Evolutionary conservation across 1,140 invertebrate species (phyloP).

Genomic region (Fopius arisanus): DNA sequence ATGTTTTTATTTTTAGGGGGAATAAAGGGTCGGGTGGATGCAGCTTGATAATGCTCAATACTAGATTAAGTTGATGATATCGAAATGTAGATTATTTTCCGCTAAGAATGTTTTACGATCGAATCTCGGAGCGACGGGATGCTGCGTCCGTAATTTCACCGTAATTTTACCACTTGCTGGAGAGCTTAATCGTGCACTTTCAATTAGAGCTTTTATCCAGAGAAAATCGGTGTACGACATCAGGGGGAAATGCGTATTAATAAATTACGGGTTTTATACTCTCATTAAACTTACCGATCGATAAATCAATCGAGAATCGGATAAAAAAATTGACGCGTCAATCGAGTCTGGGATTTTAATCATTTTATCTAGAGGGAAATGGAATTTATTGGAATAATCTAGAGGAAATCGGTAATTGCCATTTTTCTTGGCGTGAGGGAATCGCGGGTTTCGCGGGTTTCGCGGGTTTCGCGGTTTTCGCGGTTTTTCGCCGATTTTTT

Average conservation of each 20-base stretch:
- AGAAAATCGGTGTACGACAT: neutral
- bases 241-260: slow-evolving; percentile 16
- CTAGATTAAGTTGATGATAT: slow-evolving; percentile 47
- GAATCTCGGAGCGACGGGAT: slow-evolving; percentile 40
- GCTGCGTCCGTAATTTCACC: slow-evolving; percentile 36
- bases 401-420: too few species aligned
- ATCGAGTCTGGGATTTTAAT: too few species aligned
- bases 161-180: neutral
- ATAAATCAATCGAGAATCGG: too few species aligned
- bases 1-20: too few species aligned
- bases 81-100: slow-evolving; percentile 57
- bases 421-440: too few species aligned
- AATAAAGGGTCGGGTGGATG: neutral
- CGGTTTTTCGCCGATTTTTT: too few species aligned
- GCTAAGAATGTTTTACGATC: slow-evolving; percentile 45
- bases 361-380: too few species aligned
- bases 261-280: neutral
- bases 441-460: too few species aligned
- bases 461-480: too few species aligned
- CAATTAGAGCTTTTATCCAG: slow-evolving; percentile 17
- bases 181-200: neutral
- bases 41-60: slow-evolving; percentile 55
- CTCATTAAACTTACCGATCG: slow-evolving; percentile 1
- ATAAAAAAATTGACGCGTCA: too few species aligned
- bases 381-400: too few species aligned